phyloP scores from a whole-genome alignment of 2,888 invertebrate genomes.

The Aspidiotus rigidus region DNA sequence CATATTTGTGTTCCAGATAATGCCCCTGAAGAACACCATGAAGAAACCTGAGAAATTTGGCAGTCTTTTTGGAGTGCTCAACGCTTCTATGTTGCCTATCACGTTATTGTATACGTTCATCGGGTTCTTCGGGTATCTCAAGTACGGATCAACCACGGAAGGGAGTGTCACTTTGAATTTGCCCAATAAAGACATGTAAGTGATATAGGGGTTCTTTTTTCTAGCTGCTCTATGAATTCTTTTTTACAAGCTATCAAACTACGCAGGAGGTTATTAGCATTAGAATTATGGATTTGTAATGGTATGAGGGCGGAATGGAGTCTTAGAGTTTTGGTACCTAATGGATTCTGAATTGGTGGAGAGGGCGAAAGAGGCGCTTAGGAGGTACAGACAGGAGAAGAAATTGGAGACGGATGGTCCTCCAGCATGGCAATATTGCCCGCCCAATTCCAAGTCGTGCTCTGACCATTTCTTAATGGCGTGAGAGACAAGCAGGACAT shows the following conservation, averaged over 20 bases:
- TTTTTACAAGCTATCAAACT: not conserved
- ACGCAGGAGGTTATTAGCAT: no score
- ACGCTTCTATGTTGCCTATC: constrained; percentile 71
- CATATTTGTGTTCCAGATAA: constrained; percentile 54
- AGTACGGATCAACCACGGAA: constrained; percentile 60
- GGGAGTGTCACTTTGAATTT: constrained; percentile 85
- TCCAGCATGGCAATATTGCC: no score
- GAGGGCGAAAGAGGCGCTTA: no score
- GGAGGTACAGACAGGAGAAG: no score
- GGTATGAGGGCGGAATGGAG: not conserved
- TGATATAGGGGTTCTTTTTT: constrained; percentile 34
- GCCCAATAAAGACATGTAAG: constrained; percentile 57
- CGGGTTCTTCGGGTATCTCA: constrained; percentile 84
- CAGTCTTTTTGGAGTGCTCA: constrained; percentile 72
- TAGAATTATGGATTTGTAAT: not conserved
- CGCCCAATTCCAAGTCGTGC: no score
- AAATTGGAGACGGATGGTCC: no score
- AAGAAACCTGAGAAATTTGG: constrained; percentile 72
- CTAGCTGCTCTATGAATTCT: not conserved
- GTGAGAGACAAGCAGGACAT: no score
- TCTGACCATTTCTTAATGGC: no score
- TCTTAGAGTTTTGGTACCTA: no score
- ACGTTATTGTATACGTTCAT: constrained; percentile 74
- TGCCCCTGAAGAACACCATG: constrained; percentile 93
- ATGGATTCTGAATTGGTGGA: no score